Evolutionary conservation across 2,888 invertebrate genomes (phyloP).

Genomic region (Venustoraphidia nigricollis): DNA sequence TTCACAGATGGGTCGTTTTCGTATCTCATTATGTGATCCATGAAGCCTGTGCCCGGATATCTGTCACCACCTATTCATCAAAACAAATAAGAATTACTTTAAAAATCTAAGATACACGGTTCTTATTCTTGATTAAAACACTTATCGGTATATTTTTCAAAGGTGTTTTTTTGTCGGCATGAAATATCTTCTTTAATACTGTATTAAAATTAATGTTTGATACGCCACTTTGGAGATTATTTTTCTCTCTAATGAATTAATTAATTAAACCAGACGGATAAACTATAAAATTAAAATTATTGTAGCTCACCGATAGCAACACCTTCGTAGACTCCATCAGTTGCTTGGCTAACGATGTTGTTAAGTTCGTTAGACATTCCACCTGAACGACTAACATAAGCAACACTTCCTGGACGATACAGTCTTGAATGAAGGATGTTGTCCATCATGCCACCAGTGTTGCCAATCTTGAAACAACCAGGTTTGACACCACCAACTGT

Average conservation of each 20-base stretch:
- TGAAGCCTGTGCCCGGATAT: constrained; percentile 96
- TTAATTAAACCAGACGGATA: too few relatives aligned
- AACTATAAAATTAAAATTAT: too few relatives aligned
- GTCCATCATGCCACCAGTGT: constrained; percentile 99
- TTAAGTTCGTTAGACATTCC: constrained; percentile 99
- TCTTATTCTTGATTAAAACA: too few relatives aligned
- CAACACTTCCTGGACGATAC: constrained; percentile 92
- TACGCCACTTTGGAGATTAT: too few relatives aligned
- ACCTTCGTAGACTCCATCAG: constrained; percentile 95
- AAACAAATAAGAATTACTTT: not conserved
- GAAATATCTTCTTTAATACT: too few relatives aligned
- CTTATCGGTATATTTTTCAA: too few relatives aligned
- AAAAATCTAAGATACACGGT: not conserved
- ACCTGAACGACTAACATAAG: constrained; percentile 87
- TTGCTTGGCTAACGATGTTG: constrained; percentile 91
- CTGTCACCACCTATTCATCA: constrained; percentile 66
- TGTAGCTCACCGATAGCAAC: constrained; percentile 64
- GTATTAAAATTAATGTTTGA: too few relatives aligned
- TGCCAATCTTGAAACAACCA: constrained; percentile 97
- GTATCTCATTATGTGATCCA: constrained; percentile 88
- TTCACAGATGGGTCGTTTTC: constrained; percentile 73
- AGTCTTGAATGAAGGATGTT: constrained; percentile 95
- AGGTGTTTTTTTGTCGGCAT: too few relatives aligned
- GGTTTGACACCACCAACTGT: constrained; percentile 97
- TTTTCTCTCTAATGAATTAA: too few relatives aligned